Conservation (phyloP, 2,888 invertebrate genomes). For the Idaea straminata region DNA sequence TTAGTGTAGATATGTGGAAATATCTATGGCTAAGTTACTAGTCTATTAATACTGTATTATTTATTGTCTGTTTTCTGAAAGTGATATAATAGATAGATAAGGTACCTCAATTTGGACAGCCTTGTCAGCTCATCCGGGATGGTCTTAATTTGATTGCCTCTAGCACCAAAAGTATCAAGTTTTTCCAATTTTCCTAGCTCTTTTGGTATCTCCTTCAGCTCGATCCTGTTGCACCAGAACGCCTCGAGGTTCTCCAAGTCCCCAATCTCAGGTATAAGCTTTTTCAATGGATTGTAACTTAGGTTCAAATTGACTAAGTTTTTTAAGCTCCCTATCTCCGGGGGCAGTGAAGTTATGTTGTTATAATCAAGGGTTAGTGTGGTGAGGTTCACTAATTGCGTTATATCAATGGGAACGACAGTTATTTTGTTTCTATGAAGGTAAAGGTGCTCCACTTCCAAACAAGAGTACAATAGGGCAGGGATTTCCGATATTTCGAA, state of each 20-base stretch:
- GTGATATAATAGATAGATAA: background rate
- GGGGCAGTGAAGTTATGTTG: slow-evolving; percentile 80
- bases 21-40: too few species aligned
- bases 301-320: slow-evolving; percentile 82
- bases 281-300: slow-evolving; percentile 83
- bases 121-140: slow-evolving; percentile 81
- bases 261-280: slow-evolving; percentile 81
- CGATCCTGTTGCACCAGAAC: slow-evolving; percentile 84
- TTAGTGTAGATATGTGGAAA: too few species aligned
- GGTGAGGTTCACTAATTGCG: slow-evolving; percentile 77
- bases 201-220: slow-evolving; percentile 77
- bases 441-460: slow-evolving; percentile 80
- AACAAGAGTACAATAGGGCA: slow-evolving; percentile 76
- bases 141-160: slow-evolving; percentile 80
- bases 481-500: slow-evolving; percentile 83
- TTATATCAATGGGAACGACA: slow-evolving; percentile 69
- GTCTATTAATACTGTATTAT: too few species aligned
- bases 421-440: slow-evolving; percentile 83
- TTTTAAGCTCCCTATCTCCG: slow-evolving; percentile 79
- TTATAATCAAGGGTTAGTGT: slow-evolving; percentile 84
- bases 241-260: slow-evolving; percentile 81
- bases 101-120: slow-evolving; percentile 73
- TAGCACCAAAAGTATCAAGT: slow-evolving; percentile 83
- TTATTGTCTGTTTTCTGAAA: too few species aligned
- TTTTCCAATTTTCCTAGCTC: slow-evolving; percentile 81